A percentile compares a stretch with the other conserved stretches of the same genome.
Evolutionary conservation across 2,113 vertebrate genomes (phyloP).

Genomic region (Lepus americanus): DNA sequence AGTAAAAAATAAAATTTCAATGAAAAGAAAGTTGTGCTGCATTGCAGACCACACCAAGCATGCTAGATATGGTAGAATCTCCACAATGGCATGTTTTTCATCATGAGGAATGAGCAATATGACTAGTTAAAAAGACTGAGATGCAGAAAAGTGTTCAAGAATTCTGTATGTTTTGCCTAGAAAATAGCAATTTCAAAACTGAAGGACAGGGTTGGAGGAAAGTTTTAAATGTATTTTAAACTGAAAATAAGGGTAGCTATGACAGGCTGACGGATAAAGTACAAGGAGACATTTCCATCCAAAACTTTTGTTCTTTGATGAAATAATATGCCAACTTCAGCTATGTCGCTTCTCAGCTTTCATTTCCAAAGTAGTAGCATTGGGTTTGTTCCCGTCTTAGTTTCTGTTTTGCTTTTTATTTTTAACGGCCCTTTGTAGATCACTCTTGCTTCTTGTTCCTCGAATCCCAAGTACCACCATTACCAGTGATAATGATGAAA

Average conservation of each 20-base stretch:
- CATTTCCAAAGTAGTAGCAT: background rate
- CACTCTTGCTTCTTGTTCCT: background rate
- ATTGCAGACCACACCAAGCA: background rate
- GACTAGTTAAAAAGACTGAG: background rate
- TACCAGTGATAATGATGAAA: background rate
- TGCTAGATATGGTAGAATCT: background rate
- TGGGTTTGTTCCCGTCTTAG: background rate
- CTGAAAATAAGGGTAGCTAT: conserved; percentile 41
- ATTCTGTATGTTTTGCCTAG: background rate
- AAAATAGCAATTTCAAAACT: background rate
- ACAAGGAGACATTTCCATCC: background rate
- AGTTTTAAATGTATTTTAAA: background rate
- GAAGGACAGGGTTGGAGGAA: background rate
- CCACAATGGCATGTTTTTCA: background rate
- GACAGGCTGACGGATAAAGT: background rate
- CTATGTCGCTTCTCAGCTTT: background rate
- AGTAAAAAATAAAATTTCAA: too few species aligned
- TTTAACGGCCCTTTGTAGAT: background rate
- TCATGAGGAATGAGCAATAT: background rate
- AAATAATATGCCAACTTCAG: background rate
- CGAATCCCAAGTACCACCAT: background rate
- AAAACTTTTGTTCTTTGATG: background rate
- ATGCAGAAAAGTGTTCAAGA: background rate
- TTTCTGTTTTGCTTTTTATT: background rate
- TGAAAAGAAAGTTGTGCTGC: background rate